Evolutionary conservation across 1,140 invertebrate genomes (phyloP).

Genomic region (Brachionus plicatilis): DNA sequence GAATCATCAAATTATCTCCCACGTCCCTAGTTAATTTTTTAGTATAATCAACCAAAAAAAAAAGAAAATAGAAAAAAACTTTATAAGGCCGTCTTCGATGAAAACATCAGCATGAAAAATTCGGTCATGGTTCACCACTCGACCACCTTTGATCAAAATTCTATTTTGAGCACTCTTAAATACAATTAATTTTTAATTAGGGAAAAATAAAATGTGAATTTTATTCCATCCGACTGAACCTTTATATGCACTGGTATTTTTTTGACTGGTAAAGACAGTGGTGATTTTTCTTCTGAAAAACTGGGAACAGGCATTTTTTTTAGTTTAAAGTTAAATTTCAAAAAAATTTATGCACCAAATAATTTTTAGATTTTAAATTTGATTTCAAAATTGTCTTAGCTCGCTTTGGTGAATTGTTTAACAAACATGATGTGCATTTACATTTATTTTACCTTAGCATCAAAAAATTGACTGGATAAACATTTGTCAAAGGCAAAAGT

Average conservation of each 20-base stretch:
- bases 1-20: slow-evolving; percentile 73
- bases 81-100: slow-evolving; percentile 85
- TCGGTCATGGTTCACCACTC: slow-evolving; percentile 88
- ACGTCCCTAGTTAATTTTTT: slow-evolving; percentile 58
- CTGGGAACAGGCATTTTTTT: background rate
- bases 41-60: background rate
- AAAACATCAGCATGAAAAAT: slow-evolving; percentile 81
- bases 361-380: background rate
- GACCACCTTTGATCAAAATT: slow-evolving; percentile 87
- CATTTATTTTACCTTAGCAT: background rate
- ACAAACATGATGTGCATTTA: background rate
- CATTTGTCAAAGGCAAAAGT: background rate
- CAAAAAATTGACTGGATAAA: background rate
- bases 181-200: background rate
- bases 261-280: slow-evolving; percentile 11
- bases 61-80: background rate
- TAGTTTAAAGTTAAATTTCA: background rate
- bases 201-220: background rate
- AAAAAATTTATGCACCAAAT: background rate
- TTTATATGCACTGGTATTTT: slow-evolving; percentile 35
- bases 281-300: background rate
- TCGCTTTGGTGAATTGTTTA: background rate
- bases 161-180: slow-evolving; percentile 42
- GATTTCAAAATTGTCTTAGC: background rate
- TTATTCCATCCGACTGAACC: background rate